Evolutionary conservation across 2,888 invertebrate species (phyloP).

Genomic region (Limenitis camilla): DNA sequence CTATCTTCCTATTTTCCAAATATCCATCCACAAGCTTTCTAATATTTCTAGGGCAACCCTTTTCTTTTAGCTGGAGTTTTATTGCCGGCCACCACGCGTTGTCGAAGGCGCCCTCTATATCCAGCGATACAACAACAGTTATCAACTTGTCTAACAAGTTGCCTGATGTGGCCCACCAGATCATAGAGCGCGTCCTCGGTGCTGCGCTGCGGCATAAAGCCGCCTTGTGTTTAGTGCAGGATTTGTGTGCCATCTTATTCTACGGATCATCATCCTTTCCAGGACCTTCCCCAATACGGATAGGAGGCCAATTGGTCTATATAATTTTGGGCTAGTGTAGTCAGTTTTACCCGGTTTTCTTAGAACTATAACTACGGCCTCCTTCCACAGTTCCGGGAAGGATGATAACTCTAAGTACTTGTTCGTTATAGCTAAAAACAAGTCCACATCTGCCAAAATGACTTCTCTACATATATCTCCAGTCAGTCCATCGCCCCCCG

Average conservation of each 20-base stretch:
- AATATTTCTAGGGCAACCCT: not conserved
- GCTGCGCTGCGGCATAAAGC: slow-evolving; percentile 17
- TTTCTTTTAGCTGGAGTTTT: not conserved
- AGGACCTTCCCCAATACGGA: slow-evolving; percentile 17
- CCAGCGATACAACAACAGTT: slow-evolving; percentile 14
- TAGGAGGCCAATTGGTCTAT: slow-evolving; percentile 18
- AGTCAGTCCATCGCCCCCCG: slow-evolving; percentile 16
- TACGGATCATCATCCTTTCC: slow-evolving; percentile 14
- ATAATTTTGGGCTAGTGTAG: slow-evolving; percentile 12
- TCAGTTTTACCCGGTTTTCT: slow-evolving; percentile 9
- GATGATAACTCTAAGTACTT: slow-evolving; percentile 9
- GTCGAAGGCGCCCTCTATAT: slow-evolving; percentile 25
- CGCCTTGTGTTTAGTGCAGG: slow-evolving; percentile 9
- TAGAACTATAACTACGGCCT: slow-evolving; percentile 8
- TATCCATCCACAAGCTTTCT: slow-evolving; percentile 8
- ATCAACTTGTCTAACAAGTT: slow-evolving; percentile 4
- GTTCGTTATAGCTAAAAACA: slow-evolving; percentile 11
- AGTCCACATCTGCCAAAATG: not conserved
- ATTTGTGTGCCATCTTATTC: slow-evolving; percentile 11
- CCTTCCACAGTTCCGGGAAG: slow-evolving; percentile 20
- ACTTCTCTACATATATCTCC: slow-evolving; percentile 12
- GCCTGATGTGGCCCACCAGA: slow-evolving; percentile 1
- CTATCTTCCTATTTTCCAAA: slow-evolving; percentile 7
- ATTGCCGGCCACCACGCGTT: slow-evolving; percentile 23
- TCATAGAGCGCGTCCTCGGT: slow-evolving; percentile 20